phyloP scores from a whole-genome alignment of 1,140 invertebrate species.

The Periplaneta americana region DNA sequence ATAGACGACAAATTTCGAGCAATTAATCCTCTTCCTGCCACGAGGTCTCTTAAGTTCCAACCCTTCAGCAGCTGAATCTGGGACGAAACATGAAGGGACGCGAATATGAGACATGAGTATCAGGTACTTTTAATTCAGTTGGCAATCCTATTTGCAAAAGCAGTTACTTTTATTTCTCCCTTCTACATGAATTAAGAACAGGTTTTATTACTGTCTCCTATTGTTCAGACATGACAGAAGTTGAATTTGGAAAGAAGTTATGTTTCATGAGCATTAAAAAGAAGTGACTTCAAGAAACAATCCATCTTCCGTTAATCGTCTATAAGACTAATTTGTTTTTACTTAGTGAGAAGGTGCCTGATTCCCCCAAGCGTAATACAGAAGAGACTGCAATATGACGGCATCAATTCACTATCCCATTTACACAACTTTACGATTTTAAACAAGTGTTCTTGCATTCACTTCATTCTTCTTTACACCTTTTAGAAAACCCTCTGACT shows the following conservation, averaged over 20 bases:
- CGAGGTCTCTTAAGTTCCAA: slow-evolving; percentile 35
- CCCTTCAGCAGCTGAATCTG: slow-evolving; percentile 25
- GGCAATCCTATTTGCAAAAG: neutral
- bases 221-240: neutral
- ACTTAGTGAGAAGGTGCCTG: neutral
- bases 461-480: neutral
- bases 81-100: neutral
- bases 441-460: neutral
- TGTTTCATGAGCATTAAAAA: neutral
- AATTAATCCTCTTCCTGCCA: slow-evolving; percentile 30
- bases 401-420: neutral
- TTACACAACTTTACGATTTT: neutral
- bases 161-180: neutral
- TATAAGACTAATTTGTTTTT: too few species aligned
- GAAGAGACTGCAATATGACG: neutral
- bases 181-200: neutral
- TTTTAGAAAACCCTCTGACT: neutral
- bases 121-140: neutral
- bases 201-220: neutral
- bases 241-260: neutral
- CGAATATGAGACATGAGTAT: neutral
- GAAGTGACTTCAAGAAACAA: neutral
- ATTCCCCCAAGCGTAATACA: neutral
- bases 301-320: neutral
- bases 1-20: slow-evolving; percentile 33